Evolutionary conservation across 2,797 vertebrate species (phyloP).

Genomic region (Hypotaenidia okinawae): DNA sequence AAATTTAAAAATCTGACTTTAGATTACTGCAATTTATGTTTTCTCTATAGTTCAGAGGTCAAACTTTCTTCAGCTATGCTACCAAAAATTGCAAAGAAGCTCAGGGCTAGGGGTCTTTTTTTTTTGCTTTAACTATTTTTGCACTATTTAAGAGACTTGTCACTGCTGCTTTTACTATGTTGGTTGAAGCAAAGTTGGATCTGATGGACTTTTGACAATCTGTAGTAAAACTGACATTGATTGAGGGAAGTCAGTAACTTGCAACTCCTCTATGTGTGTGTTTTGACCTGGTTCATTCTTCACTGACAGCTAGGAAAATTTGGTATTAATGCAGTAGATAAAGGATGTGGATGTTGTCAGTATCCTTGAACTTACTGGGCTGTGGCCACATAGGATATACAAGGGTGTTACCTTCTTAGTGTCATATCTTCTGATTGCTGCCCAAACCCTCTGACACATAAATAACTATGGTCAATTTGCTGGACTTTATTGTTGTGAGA

Average conservation of each 20-base stretch:
- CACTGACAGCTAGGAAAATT: not conserved
- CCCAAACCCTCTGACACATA: not conserved
- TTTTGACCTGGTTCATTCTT: not conserved
- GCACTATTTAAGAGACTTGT: not conserved
- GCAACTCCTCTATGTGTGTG: fast-evolving
- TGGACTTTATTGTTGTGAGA: not conserved
- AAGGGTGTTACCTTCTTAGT: too few relatives aligned
- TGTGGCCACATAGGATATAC: not conserved
- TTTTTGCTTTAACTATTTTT: not conserved
- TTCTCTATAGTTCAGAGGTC: not conserved
- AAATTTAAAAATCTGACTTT: not conserved
- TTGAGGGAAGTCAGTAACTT: not conserved
- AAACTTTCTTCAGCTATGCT: not conserved
- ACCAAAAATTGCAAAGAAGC: not conserved
- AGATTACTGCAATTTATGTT: not conserved
- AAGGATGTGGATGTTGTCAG: not conserved
- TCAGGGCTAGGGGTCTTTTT: not conserved
- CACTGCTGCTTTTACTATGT: fast-evolving
- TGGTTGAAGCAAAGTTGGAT: not conserved
- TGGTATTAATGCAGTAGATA: not conserved
- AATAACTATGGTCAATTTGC: not conserved
- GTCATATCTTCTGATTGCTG: not conserved
- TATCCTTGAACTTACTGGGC: not conserved
- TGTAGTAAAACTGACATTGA: not conserved
- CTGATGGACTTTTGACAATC: not conserved